Percentiles rank a stretch among this genome's conserved stretches.
These are phyloP conservation scores for Euglossa dilemma DNA, from an alignment of 1,140 invertebrate genomes.

Conservation along the genomic window DNA sequence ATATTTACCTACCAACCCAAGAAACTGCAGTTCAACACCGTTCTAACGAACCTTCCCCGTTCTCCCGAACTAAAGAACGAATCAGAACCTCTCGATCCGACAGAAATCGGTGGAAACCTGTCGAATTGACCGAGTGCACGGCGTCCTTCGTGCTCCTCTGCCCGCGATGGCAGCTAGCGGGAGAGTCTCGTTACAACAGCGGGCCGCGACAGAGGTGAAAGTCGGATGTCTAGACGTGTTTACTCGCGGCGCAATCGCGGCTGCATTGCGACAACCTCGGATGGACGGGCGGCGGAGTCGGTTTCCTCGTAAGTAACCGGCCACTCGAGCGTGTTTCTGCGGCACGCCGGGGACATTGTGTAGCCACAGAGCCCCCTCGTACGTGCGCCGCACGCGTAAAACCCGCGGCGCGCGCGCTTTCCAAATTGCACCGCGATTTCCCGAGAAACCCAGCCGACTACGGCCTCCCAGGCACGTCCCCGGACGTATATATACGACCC, in stretches of 20 bases:
- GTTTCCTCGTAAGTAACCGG: conserved; percentile 41
- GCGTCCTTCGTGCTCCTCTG: conserved; percentile 18
- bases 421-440: conserved; percentile 29
- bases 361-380: conserved; percentile 21
- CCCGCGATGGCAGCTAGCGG: conserved; percentile 11
- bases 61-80: no score
- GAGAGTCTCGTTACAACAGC: conserved; percentile 40
- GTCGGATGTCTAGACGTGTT: conserved; percentile 53
- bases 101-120: background rate
- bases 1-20: no score
- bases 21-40: no score
- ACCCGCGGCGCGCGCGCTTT: conserved; percentile 30
- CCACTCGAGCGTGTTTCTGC: conserved; percentile 50
- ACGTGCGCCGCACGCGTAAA: conserved; percentile 50
- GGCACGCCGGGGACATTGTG: conserved; percentile 32
- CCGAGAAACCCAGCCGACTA: conserved; percentile 11
- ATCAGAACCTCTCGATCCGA: no score
- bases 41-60: no score
- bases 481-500: background rate
- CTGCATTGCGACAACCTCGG: conserved; percentile 52
- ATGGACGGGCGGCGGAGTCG: conserved; percentile 27
- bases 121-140: background rate
- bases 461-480: conserved; percentile 16
- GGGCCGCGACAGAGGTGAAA: conserved; percentile 45
- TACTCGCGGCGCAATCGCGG: conserved; percentile 44